phyloP scores from a whole-genome alignment of 1,140 invertebrate genomes.

The Diabrotica virgifera region DNA sequence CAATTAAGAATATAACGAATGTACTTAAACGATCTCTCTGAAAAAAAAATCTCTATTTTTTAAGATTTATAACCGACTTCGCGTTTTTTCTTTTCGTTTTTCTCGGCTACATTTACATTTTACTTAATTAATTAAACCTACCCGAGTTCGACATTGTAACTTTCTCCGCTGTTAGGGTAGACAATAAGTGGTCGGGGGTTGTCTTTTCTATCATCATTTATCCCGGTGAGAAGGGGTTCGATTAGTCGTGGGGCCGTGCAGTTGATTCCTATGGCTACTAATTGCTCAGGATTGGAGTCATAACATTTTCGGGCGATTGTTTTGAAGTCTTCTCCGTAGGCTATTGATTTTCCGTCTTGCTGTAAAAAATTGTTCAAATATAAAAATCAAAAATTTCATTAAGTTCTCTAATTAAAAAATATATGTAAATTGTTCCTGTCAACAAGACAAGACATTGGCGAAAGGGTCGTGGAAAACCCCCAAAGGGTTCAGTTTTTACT shows the following conservation, averaged over 20 bases:
- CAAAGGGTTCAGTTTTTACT: too few species aligned
- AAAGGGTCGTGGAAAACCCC: too few species aligned
- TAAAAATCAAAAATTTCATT: too few species aligned
- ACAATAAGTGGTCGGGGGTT: slow-evolving; percentile 63
- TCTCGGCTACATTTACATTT: too few species aligned
- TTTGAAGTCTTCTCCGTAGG: slow-evolving; percentile 72
- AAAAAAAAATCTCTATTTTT: too few species aligned
- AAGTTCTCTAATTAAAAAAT: too few species aligned
- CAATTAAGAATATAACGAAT: too few species aligned
- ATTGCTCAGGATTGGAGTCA: slow-evolving; percentile 60
- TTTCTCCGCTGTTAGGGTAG: slow-evolving; percentile 77
- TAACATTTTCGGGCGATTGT: slow-evolving; percentile 58
- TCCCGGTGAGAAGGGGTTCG: slow-evolving; percentile 55
- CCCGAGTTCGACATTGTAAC: slow-evolving; percentile 60
- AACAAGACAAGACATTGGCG: too few species aligned
- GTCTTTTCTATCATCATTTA: slow-evolving; percentile 53
- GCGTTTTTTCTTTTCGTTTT: too few species aligned
- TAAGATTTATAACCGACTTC: too few species aligned
- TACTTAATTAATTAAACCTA: slow-evolving; percentile 37
- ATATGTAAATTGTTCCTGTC: too few species aligned
- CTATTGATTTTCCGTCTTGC: slow-evolving; percentile 63
- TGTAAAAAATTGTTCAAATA: slow-evolving; percentile 18
- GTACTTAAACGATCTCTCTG: too few species aligned
- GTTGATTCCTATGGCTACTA: slow-evolving; percentile 82
- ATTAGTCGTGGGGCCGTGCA: slow-evolving; percentile 69